Evolutionary conservation across 2,113 vertebrate genomes (phyloP), one percentile per base, ranked within the genome.

Genomic region (Hystrix cristata): DNA sequence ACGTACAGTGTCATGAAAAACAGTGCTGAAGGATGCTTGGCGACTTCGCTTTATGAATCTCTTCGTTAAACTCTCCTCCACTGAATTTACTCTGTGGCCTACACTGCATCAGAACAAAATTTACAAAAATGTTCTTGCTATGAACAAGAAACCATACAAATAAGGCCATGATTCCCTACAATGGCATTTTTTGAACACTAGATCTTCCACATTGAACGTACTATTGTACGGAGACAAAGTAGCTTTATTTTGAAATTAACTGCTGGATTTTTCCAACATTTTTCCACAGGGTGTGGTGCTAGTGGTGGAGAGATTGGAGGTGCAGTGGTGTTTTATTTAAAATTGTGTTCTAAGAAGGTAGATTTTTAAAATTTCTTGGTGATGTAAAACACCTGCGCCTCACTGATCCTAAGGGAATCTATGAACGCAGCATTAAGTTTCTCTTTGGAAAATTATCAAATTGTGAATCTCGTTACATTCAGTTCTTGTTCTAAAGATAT

Each of bases 371-470:
- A 72, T 72, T 67, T 98, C n/a, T 90, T 76, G 29, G 53, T 97
- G n/a, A 94, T 55, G 96, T 65, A 65, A 11, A 46, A 97, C n/a
- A 94, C 57, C 79, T 97, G 4, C 51, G 93, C 87, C 92, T 97
- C 15, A 76, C 3, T 57, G 92, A 60, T 97, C 96, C 65, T 79
- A 91, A 93, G 82, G 87, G 84, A 79, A 96, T 95, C 11, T 64
- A 27, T 71, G 51, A 34, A 90, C 43, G 67, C 62, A 97, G 94
- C 87, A 89, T 21, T 82, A 93, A 55, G 31, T 88, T 90, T 98
- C 65, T 91, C 29, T 95, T 93, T 95, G 95, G 34, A 98, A 97
- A 95, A 98, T 96, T 96, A 95, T 97, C 94, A 94, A 85, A 88
- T 94, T 95, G 31, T 95, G 90, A 59, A 60, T 83, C 85, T 97